phyloP scores from a whole-genome alignment of 37 sponge, comb jelly and placozoan genomes.

The Petrosia ficiformis region DNA sequence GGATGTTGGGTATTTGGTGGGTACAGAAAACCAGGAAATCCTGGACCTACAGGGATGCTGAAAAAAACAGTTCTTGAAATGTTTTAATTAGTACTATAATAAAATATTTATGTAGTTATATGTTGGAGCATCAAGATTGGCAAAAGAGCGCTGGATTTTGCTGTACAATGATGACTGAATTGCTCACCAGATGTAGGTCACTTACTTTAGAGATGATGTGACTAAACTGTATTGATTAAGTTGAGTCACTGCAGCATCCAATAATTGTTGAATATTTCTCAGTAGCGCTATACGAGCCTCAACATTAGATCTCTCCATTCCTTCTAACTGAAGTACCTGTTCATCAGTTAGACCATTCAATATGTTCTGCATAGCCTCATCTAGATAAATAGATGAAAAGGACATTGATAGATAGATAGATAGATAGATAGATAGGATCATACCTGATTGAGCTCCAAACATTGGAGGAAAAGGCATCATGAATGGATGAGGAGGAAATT shows the following conservation, averaged over 20 bases:
- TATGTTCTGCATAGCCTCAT: not conserved
- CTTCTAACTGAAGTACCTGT: constrained; percentile 79
- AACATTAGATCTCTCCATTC: constrained; percentile 76
- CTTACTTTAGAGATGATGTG: constrained; percentile 49
- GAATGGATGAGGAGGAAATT: too few species aligned
- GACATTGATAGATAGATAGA: too few species aligned
- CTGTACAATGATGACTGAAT: too few species aligned
- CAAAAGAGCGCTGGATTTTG: not conserved
- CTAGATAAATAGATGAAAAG: too few species aligned
- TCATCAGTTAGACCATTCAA: constrained; percentile 61
- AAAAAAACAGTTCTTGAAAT: not conserved
- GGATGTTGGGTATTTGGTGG: not conserved
- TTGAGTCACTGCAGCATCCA: constrained; percentile 84
- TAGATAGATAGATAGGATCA: too few species aligned
- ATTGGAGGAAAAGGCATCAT: too few species aligned
- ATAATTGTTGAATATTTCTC: constrained; percentile 77
- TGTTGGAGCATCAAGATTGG: not conserved
- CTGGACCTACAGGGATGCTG: constrained; percentile 18
- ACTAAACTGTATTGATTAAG: constrained; percentile 75
- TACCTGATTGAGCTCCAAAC: constrained; percentile 8
- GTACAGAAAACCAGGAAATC: not conserved
- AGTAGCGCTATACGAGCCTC: constrained; percentile 87
- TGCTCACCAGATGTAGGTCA: too few species aligned
- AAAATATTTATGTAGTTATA: not conserved
- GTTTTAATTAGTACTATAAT: not conserved